Evolutionary conservation across 1,140 invertebrate genomes (phyloP).

Genomic region (Armadillidium nasatum): DNA sequence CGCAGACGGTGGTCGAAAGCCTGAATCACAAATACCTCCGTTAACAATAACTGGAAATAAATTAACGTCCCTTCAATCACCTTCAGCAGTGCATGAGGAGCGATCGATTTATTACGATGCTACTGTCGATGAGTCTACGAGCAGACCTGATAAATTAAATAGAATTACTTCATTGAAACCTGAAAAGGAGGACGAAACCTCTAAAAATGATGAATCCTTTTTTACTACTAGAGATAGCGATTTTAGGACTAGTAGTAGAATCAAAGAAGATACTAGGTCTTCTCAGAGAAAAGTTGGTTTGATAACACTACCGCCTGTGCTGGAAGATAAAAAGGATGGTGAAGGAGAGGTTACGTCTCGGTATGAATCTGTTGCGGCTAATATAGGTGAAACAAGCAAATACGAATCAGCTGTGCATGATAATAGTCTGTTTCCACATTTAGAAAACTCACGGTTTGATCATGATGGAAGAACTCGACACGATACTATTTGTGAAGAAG

Average conservation of each 20-base stretch:
- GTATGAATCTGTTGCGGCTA: slow-evolving; percentile 36
- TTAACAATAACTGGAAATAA: slow-evolving; percentile 34
- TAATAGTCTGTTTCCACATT: slow-evolving; percentile 28
- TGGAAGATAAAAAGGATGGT: slow-evolving; percentile 39
- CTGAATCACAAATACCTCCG: slow-evolving; percentile 29
- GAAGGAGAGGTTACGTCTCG: slow-evolving; percentile 36
- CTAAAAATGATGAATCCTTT: slow-evolving; percentile 41
- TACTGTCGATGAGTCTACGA: slow-evolving; percentile 34
- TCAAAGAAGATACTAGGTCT: slow-evolving; percentile 33
- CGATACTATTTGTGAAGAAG: slow-evolving; percentile 38
- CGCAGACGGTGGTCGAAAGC: slow-evolving; percentile 26
- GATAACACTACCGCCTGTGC: slow-evolving; percentile 36
- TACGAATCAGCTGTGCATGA: slow-evolving; percentile 43
- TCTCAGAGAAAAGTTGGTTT: slow-evolving; percentile 29
- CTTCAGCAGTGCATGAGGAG: slow-evolving; percentile 38
- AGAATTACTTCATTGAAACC: slow-evolving; percentile 35
- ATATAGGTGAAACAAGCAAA: slow-evolving; percentile 38
- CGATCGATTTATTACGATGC: slow-evolving; percentile 45
- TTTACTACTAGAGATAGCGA: slow-evolving; percentile 30
- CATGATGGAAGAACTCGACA: slow-evolving; percentile 30
- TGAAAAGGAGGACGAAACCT: slow-evolving; percentile 38
- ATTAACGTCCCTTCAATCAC: slow-evolving; percentile 37
- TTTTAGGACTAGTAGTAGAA: slow-evolving; percentile 19
- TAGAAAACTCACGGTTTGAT: slow-evolving; percentile 37
- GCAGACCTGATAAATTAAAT: slow-evolving; percentile 20